Percentiles rank a stretch among this genome's conserved stretches.
Conservation (phyloP, 2,888 invertebrate genomes). For the Aelia acuminata region DNA sequence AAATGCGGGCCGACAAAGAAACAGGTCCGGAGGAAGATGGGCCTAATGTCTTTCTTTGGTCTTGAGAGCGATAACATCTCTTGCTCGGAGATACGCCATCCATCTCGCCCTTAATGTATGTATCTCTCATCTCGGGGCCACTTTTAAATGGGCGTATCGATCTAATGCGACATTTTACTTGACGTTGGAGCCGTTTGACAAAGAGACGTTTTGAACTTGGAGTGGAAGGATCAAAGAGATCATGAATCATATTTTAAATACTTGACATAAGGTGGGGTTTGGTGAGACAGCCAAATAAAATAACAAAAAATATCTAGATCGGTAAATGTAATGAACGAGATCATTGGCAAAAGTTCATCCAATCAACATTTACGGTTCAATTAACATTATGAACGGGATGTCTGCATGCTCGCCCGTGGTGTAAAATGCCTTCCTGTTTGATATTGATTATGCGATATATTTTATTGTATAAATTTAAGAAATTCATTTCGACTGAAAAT, state of each 20-base stretch:
- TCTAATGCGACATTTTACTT: constrained; percentile 32
- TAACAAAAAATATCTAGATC: neutral
- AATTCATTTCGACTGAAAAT: too few relatives aligned
- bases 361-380: too few relatives aligned
- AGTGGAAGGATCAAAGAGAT: neutral
- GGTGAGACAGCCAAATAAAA: neutral
- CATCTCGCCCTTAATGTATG: constrained; percentile 35
- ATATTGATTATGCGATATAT: too few relatives aligned
- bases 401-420: too few relatives aligned
- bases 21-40: constrained; percentile 9
- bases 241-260: constrained; percentile 30
- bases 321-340: too few relatives aligned
- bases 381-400: too few relatives aligned
- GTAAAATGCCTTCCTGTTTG: too few relatives aligned
- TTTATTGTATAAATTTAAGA: too few relatives aligned
- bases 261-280: neutral
- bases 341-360: neutral
- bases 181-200: neutral
- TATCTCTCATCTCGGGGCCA: constrained; percentile 15
- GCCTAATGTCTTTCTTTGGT: constrained; percentile 24
- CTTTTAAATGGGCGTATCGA: constrained; percentile 29
- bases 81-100: constrained; percentile 32
- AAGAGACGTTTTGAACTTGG: neutral
- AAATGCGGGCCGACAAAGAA: constrained; percentile 36
- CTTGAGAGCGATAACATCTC: neutral